These are phyloP conservation scores for Ammodytes dubius DNA, from an alignment of 2,113 vertebrate species.

Conservation along the genomic window DNA sequence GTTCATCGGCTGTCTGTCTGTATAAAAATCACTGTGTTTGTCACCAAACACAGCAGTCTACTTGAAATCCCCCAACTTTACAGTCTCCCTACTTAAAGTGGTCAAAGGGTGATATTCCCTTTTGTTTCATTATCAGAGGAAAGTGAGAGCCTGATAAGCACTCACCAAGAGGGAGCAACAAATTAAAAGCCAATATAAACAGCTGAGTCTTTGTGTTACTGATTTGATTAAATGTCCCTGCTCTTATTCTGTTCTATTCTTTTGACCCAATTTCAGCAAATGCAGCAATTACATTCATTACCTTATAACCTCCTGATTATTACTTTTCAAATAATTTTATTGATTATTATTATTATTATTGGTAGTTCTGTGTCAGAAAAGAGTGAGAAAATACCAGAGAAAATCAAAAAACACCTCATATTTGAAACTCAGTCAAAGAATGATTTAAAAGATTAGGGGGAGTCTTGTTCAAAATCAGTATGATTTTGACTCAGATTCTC, in stretches of 20 bases:
- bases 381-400: not conserved
- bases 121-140: conserved; percentile 17
- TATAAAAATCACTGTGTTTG: conserved; percentile 11
- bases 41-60: not conserved
- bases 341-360: no score
- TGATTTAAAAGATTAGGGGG: not conserved
- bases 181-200: not conserved
- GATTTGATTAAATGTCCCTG: not conserved
- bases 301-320: not conserved
- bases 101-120: conserved; percentile 10
- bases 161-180: not conserved
- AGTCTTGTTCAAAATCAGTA: not conserved
- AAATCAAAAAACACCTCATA: not conserved
- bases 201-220: not conserved
- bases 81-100: not conserved
- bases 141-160: not conserved
- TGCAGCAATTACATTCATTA: not conserved
- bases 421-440: not conserved
- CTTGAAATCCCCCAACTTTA: conserved; percentile 41
- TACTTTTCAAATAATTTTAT: not conserved
- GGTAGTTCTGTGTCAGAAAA: not conserved
- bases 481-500: not conserved
- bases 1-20: conserved; percentile 5
- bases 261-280: not conserved
- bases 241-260: not conserved